Evolutionary conservation across 53 echinoderm and acorn worm species (phyloP), one percentile per base, ranked within the genome.

Genomic region (Glandiceps talaboti): DNA sequence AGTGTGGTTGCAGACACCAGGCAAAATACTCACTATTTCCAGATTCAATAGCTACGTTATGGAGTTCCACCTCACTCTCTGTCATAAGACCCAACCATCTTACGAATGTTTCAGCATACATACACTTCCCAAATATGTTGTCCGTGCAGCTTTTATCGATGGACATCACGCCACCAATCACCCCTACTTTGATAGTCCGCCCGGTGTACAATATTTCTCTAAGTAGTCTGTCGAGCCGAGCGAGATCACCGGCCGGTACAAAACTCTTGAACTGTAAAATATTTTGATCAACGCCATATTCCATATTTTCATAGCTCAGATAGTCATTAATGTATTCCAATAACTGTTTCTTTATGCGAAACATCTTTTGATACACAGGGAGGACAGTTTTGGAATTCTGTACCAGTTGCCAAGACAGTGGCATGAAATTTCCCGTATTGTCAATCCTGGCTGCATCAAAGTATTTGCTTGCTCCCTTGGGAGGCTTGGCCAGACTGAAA

Each of bases 191-290:
- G 32, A 93, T 79, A 20, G 82, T 90, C 14, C 88, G 88, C 33
- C 90, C 88, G 0, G 90, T 93, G 85, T 90, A 80, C 10, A 93
- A 84, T 28, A 89, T 88, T 73, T 93, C 90, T 25, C 80, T 80
- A 73, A 90, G 85, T 1, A 93, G 32, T 0, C 73, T 76, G 74
- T 76, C 76, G 31, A 90, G 78, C 1, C 76, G 74, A 14, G 81
- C 79, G n/a, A 81, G 76, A 75, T 90, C 80, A 14, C 94, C 90
- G 73, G 33, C 80, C 74, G 83, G 85, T 26, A 84, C 73, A 1
- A 94, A 76, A 1, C 90, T 90, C 77, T 94, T 93, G 82, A 33
- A 90, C 0, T 79, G 74, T 28, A 93, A 81, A 90, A 93, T 93
- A 64, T 90, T 88, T 28, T 83, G 75, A 45, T 45, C 64, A 45